Evolutionary conservation across 2,888 invertebrate genomes (phyloP).

Genomic region (Tipula confusa): DNA sequence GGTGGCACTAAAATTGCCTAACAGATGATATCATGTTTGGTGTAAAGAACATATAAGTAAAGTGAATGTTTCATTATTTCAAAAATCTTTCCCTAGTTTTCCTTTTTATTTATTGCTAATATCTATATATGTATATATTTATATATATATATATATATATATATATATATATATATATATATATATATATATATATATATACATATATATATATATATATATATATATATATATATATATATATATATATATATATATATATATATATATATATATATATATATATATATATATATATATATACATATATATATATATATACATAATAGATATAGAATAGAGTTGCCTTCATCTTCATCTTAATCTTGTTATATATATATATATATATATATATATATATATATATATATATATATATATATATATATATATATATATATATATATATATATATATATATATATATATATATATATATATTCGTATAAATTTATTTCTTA

Average conservation of each 20-base stretch:
- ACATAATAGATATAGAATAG: not conserved
- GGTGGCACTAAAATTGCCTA: not conserved
- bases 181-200: too few relatives aligned
- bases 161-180: too few relatives aligned
- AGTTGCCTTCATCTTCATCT: not conserved
- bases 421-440: too few relatives aligned
- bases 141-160: too few relatives aligned
- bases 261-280: too few relatives aligned
- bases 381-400: too few relatives aligned
- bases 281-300: not conserved
- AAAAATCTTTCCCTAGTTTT: not conserved
- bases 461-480: too few relatives aligned
- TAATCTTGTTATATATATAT: not conserved
- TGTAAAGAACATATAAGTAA: not conserved
- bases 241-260: too few relatives aligned
- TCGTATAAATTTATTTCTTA: not conserved
- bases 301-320: not conserved
- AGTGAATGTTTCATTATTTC: not conserved
- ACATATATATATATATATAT: too few relatives aligned
- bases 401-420: too few relatives aligned
- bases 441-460: too few relatives aligned
- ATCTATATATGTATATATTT: not conserved
- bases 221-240: too few relatives aligned
- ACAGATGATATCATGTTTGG: constrained; percentile 9
- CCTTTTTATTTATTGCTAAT: constrained; percentile 5